Evolutionary conservation across 2,797 vertebrate genomes (phyloP), one percentile per base, ranked within the genome.

Genomic region (Lemur catta): DNA sequence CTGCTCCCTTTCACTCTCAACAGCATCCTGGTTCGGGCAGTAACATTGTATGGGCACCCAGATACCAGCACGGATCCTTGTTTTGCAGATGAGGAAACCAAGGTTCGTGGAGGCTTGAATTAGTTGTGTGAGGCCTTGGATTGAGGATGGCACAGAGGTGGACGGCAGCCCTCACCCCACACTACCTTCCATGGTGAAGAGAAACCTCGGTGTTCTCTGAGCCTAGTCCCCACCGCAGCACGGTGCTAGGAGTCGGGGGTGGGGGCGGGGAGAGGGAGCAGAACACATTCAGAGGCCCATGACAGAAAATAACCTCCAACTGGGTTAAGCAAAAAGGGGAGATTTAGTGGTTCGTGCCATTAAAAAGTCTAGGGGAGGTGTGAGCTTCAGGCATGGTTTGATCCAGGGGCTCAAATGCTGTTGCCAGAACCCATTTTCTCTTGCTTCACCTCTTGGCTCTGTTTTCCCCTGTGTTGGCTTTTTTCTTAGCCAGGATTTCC

Each of bases 381-480:
- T n/a, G 35, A 43, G n/a, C 65, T 90, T 95, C 91, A 90, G 96
- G 93, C 41, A 61, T 61, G 46, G 85, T 55, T 93, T 90, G 91
- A 87, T 95, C 93, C 63, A 84, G 94, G 61, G 11, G 3, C 24
- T 88, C 69, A 30, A 35, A 43, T 85, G 18, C 26, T 38, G 48
- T 80, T 28, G 14, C 85, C 26, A 41, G 7, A 33, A 38, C 6
- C 18, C 33, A 6, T 84, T 94, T 91, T 85, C 71, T 50, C 8
- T 81, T n/a, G 24, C 33, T 48, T 89, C 28, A 24, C 52, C 63
- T 84, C 57, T 3, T 63, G 48, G 43, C 12, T 59, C 75, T 81
- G 38, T n/a, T 93, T 95, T 93, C 72, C 72, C 90, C 41, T 1
- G 4, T n/a, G 46, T 41, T 61, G 82, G 3, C 33, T 50, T 75